A percentile compares a stretch with the other conserved stretches of the same genome.
phyloP scores from a whole-genome alignment of 2,113 vertebrate genomes.

The Bolborhynchus lineola region DNA sequence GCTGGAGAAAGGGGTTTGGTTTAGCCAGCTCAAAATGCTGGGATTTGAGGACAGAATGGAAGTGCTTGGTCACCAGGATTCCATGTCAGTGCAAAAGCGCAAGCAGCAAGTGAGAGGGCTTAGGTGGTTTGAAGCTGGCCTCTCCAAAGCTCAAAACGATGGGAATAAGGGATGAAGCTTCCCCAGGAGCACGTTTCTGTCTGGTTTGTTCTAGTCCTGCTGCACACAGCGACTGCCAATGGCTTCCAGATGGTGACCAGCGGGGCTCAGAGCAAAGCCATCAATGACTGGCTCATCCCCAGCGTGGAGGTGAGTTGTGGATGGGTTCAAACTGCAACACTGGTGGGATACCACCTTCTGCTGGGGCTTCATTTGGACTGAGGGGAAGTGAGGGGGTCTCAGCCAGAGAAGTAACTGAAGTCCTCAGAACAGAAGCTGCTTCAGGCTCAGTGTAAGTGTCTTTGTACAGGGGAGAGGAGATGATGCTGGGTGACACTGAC shows the following conservation, averaged over 20 bases:
- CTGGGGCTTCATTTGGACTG: neutral
- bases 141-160: neutral
- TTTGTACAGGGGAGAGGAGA: neutral
- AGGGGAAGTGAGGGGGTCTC: neutral
- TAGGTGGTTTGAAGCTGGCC: neutral
- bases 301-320: constrained; percentile 90
- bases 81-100: neutral
- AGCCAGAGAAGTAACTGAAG: neutral
- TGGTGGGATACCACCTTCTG: neutral
- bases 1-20: neutral
- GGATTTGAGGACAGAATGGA: neutral
- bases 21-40: neutral
- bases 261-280: constrained; percentile 93
- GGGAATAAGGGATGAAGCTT: neutral
- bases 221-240: constrained; percentile 95
- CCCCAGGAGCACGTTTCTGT: neutral
- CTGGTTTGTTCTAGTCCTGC: constrained; percentile 77
- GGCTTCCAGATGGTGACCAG: constrained; percentile 99
- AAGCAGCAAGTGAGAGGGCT: neutral
- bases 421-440: neutral
- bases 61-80: neutral
- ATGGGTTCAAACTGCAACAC: neutral
- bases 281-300: constrained; percentile 96
- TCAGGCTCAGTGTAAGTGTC: neutral
- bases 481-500: neutral